A percentile compares a stretch with the other conserved stretches of the same genome.
Evolutionary conservation across 2,888 invertebrate genomes (phyloP).

Genomic region (Brenthis ino): DNA sequence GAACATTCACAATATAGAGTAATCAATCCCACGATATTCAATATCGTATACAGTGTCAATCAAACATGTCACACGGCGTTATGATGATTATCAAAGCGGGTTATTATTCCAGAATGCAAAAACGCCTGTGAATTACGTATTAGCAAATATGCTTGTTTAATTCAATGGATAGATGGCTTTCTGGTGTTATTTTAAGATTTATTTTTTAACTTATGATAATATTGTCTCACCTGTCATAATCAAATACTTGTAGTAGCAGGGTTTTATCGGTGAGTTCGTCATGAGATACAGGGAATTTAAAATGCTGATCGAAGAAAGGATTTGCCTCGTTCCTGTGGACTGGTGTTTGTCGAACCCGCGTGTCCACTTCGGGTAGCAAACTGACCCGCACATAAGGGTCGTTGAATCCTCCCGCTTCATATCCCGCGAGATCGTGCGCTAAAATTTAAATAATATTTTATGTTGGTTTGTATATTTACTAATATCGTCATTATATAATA

Average conservation of each 20-base stretch:
- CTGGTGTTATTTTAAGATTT: no score
- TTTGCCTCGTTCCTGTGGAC: conserved; percentile 92
- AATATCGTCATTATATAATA: no score
- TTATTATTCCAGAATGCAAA: no score
- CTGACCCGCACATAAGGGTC: conserved; percentile 93
- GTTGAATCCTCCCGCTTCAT: conserved; percentile 93
- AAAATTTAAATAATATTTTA: conserved; percentile 41
- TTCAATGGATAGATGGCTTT: no score
- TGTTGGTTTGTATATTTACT: no score
- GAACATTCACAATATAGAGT: no score
- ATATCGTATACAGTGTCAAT: no score
- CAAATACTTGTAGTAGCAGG: conserved; percentile 87
- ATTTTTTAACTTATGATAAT: no score
- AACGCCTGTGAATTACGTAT: no score
- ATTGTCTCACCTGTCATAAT: conserved; percentile 74
- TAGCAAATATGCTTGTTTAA: no score
- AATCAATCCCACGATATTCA: no score
- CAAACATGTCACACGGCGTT: no score
- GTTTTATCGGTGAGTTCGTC: conserved; percentile 92
- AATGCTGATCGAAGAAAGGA: conserved; percentile 95
- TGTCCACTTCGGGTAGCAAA: conserved; percentile 92
- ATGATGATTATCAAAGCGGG: background rate
- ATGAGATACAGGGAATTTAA: conserved; percentile 95
- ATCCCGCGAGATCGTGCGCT: conserved; percentile 92
- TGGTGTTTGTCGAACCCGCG: conserved; percentile 91